Evolutionary conservation across 1,140 invertebrate genomes (phyloP).

Genomic region (Planococcus citri): DNA sequence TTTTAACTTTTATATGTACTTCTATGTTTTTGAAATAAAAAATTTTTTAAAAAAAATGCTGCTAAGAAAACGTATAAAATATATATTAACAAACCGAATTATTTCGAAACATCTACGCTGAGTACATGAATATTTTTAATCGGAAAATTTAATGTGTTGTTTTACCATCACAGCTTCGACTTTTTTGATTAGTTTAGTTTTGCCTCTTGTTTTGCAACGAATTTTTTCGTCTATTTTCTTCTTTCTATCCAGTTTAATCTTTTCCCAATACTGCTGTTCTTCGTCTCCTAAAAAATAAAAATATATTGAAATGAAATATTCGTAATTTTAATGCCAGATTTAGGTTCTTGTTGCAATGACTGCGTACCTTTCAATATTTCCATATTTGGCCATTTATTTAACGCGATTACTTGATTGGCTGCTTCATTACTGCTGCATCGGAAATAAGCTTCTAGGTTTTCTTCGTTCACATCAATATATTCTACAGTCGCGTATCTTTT

Average conservation of each 20-base stretch:
- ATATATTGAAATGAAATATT: neutral
- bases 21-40: too few relatives aligned
- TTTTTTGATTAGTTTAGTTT: conserved; percentile 9
- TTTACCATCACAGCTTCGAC: neutral
- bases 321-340: too few relatives aligned
- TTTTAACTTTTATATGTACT: too few relatives aligned
- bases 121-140: too few relatives aligned
- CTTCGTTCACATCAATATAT: neutral
- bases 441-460: neutral
- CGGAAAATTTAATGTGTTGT: neutral
- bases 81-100: too few relatives aligned
- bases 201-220: neutral
- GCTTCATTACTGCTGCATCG: neutral
- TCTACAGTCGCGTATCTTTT: conserved; percentile 11
- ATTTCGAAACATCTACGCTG: too few relatives aligned
- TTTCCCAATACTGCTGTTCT: neutral
- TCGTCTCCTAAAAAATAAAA: neutral
- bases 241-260: conserved; percentile 11
- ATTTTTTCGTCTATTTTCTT: conserved; percentile 5
- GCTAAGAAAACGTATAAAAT: too few relatives aligned
- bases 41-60: too few relatives aligned
- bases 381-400: conserved; percentile 15
- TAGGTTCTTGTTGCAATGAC: too few relatives aligned
- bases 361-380: neutral
- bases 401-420: conserved; percentile 8